These are phyloP conservation scores for Redunca redunca DNA, from an alignment of 2,113 vertebrate species.

Conservation along the genomic window DNA sequence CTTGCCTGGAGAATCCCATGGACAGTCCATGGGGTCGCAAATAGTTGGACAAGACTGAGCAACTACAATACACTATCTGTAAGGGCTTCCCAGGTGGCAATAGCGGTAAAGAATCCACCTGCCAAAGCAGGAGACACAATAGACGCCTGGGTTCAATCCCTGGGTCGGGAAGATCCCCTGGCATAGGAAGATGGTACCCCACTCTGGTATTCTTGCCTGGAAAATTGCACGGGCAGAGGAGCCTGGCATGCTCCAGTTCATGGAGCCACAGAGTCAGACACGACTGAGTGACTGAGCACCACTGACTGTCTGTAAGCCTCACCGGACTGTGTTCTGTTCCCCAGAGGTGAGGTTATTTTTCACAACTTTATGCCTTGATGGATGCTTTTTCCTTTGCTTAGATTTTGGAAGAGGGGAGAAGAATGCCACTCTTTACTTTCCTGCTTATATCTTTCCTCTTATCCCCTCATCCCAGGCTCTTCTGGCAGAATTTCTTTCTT, in stretches of 20 bases:
- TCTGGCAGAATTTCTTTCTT: background rate
- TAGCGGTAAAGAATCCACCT: background rate
- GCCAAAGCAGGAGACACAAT: background rate
- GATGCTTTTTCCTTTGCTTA: slow-evolving; percentile 1
- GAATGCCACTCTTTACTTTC: background rate
- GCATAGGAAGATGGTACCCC: background rate
- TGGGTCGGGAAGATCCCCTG: background rate
- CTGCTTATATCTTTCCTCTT: background rate
- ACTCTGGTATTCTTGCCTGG: background rate
- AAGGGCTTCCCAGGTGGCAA: background rate
- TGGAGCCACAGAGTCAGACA: background rate
- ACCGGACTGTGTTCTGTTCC: background rate
- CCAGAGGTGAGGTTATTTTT: background rate
- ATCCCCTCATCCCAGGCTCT: background rate
- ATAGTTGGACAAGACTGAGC: background rate
- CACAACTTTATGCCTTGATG: background rate
- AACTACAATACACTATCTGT: background rate
- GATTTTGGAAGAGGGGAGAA: background rate
- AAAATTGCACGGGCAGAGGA: background rate
- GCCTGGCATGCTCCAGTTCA: background rate
- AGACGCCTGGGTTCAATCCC: background rate
- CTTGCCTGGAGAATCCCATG: background rate
- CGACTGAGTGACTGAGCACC: background rate
- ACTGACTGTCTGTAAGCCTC: background rate
- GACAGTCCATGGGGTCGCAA: background rate